Evolutionary conservation across 2,888 invertebrate species (phyloP).

Genomic region (Pollenia labialis): DNA sequence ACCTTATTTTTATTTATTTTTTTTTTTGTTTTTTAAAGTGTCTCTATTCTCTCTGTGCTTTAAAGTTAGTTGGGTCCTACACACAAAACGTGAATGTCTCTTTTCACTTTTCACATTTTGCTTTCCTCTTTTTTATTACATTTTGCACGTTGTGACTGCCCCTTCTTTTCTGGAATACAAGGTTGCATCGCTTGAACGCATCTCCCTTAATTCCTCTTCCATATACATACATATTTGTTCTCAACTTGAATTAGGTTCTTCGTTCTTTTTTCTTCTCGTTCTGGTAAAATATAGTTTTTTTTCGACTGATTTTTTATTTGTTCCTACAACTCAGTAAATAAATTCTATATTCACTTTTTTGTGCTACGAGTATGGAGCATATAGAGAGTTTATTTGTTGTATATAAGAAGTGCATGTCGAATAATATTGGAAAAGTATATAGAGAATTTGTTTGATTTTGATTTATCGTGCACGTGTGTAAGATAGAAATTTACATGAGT

Average conservation of each 20-base stretch:
- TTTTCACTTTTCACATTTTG: slow-evolving; percentile 53
- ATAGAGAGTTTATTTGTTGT: slow-evolving; percentile 28
- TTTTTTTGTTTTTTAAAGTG: neutral
- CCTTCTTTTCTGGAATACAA: slow-evolving; percentile 39
- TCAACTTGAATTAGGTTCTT: slow-evolving; percentile 45
- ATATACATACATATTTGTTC: slow-evolving; percentile 61
- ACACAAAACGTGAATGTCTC: slow-evolving; percentile 7
- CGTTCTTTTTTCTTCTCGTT: neutral
- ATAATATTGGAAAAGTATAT: slow-evolving; percentile 21
- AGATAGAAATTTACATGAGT: slow-evolving; percentile 20
- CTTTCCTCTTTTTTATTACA: neutral
- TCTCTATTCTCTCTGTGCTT: neutral
- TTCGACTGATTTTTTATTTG: neutral
- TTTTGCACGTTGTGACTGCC: slow-evolving; percentile 26
- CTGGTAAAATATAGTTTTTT: no score
- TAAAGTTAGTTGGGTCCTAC: slow-evolving; percentile 4
- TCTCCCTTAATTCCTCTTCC: slow-evolving; percentile 49
- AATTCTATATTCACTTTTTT: neutral
- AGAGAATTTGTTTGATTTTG: neutral
- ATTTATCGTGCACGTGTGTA: slow-evolving; percentile 52
- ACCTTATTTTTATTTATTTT: neutral
- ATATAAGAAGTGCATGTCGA: slow-evolving; percentile 29
- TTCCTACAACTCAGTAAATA: slow-evolving; percentile 31
- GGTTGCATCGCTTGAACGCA: slow-evolving; percentile 63
- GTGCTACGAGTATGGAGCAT: neutral